A percentile compares a stretch with the other conserved stretches of the same genome.
Evolutionary conservation across 37 sponge, comb jelly and placozoan species (phyloP).

Genomic region (Diacarnus erythraeanus): DNA sequence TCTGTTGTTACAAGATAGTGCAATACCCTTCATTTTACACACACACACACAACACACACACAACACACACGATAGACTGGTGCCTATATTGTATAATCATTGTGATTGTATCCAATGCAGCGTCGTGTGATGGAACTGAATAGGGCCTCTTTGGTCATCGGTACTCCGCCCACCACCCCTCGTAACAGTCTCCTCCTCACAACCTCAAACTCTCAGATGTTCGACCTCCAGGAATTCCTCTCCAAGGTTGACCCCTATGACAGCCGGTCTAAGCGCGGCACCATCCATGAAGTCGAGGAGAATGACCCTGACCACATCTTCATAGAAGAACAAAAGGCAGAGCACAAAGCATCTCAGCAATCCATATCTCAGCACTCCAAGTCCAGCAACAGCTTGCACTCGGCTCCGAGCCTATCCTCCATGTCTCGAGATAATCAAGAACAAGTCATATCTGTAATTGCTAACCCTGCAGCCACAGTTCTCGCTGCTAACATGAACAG

Average conservation of each 20-base stretch:
- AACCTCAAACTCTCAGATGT: conserved; percentile 10
- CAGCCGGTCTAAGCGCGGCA: neutral
- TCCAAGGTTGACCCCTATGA: neutral
- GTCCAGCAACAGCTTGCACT: conserved; percentile 31
- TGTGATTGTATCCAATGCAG: conserved; percentile 8
- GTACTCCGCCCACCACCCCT: conserved; percentile 36
- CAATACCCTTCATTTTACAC: too few species aligned
- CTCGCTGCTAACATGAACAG: conserved; percentile 9
- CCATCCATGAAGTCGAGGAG: conserved; percentile 55
- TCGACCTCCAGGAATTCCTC: conserved; percentile 49
- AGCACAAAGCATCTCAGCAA: conserved; percentile 9
- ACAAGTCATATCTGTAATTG: neutral
- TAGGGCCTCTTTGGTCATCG: conserved; percentile 49
- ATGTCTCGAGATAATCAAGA: neutral
- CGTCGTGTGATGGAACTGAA: conserved; percentile 64
- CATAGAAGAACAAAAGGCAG: neutral
- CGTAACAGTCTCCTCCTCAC: conserved; percentile 48
- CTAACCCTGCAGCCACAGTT: conserved; percentile 3
- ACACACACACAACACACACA: too few species aligned
- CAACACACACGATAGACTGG: too few species aligned
- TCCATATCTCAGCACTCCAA: conserved; percentile 14
- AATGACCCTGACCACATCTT: neutral
- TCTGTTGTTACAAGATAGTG: too few species aligned
- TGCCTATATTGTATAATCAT: too few species aligned
- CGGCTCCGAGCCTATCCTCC: conserved; percentile 5